Base-by-base conservation (phyloP, 2,797 vertebrate species). In the Coracias cyanogaster region DNA sequence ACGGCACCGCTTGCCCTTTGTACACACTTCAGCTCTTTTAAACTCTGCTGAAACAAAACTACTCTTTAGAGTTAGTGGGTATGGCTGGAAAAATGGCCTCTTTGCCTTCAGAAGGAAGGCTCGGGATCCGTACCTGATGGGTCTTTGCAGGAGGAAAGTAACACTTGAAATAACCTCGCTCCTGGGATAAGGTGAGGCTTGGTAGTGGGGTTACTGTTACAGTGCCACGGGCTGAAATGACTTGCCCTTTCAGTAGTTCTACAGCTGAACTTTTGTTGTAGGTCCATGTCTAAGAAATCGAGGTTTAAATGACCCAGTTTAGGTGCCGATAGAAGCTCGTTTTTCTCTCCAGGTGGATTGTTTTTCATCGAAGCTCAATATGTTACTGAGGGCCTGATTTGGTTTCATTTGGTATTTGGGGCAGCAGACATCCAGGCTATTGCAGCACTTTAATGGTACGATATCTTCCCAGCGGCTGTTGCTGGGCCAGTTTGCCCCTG, bases 261-360 rank as follows among this genome's bases (percentile, higher is more conserved):
- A 31, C 39, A 24, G 33, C 43, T 55, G 51, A 93, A 51, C 87
- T 87, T 62, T 9, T 55, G 57, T 15, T 55, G 82, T 67, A 39
- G 66, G 55, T 70, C 51, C 2, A 1, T 37, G 51, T 82, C 74
- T 89, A 9, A 82, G 90, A 88, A 58, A 13, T 72, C 15, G 29
- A 49, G 18, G 37, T 77, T 87, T 74, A 55, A 90, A 73, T 62
- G n/a, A 61, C 31, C 67, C 48, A 5, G 2, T 82, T 80, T 64
- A 22, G 45, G 9, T 93, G 67, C 79, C 0, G 0, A 29, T 70
- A 70, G 2, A 66, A 76, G 74, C 48, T 51, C 25, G 11, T 8
- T 93, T 91, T 91, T 87, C 52, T 62, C 45, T 67, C 61, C 33
- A 18, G 28, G 62, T 88, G 64, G 39, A 70, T 41, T 90, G 52